Conservation (phyloP, 2,797 vertebrate genomes). For the Petrocephalus schoutedeni region DNA sequence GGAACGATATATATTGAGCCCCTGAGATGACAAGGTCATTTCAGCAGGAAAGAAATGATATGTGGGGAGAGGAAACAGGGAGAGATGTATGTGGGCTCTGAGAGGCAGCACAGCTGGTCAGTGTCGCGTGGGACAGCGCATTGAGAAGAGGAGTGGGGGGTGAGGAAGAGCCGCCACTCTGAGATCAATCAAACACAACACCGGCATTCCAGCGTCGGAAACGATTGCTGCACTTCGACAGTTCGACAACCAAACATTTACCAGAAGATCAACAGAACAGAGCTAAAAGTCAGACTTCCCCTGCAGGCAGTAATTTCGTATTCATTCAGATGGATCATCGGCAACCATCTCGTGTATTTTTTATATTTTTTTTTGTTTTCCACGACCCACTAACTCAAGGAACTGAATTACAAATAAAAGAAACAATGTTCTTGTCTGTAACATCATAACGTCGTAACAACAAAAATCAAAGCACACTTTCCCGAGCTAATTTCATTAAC, state of each 20-base stretch:
- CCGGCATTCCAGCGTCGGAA: not conserved
- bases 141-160: not conserved
- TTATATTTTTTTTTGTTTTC: not conserved
- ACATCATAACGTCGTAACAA: conserved; percentile 51
- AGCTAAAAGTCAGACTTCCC: not conserved
- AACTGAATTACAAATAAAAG: conserved; percentile 45
- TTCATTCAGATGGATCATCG: not conserved
- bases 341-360: not conserved
- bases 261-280: not conserved
- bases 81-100: not conserved
- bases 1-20: conserved; percentile 51
- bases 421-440: conserved; percentile 40
- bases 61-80: conserved; percentile 45
- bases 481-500: conserved; percentile 74
- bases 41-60: conserved; percentile 61
- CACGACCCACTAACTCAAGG: conserved; percentile 29
- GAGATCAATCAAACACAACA: not conserved
- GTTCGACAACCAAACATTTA: not conserved
- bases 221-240: not conserved
- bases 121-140: not conserved
- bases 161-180: not conserved
- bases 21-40: conserved; percentile 54
- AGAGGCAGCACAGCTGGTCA: not conserved
- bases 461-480: conserved; percentile 62
- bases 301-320: not conserved